Conservation (phyloP, 2,888 invertebrate species). For the Melolontha melolontha region DNA sequence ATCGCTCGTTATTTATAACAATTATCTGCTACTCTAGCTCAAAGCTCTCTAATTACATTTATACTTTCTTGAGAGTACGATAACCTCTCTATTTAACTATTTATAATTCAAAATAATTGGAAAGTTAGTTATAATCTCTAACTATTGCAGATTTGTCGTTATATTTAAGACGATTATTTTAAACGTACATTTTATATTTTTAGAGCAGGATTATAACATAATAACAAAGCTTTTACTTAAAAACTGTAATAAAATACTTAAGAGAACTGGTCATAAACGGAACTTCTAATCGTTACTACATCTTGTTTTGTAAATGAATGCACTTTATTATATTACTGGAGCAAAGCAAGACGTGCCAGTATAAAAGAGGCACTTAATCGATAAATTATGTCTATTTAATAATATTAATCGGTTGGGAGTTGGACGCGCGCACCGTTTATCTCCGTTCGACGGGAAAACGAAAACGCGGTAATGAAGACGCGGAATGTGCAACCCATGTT, state of each 20-base stretch:
- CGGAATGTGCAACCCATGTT: slow-evolving; percentile 40
- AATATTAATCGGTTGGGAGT: slow-evolving; percentile 41
- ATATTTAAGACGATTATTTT: too few species aligned
- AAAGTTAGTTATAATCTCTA: too few species aligned
- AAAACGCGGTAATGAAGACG: slow-evolving; percentile 42
- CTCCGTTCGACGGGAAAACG: slow-evolving; percentile 31
- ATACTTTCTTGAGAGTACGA: too few species aligned
- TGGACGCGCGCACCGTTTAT: slow-evolving; percentile 38
- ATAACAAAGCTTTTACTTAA: too few species aligned
- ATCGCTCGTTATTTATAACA: too few species aligned
- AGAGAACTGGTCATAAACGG: background rate
- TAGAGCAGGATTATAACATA: too few species aligned
- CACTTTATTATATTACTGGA: slow-evolving; percentile 33
- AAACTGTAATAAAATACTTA: background rate
- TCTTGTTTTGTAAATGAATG: slow-evolving; percentile 22
- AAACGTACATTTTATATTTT: too few species aligned
- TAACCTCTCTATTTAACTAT: too few species aligned
- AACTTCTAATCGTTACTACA: slow-evolving; percentile 29
- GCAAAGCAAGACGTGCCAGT: slow-evolving; percentile 24
- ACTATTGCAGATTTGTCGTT: too few species aligned
- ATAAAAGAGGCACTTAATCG: slow-evolving; percentile 39
- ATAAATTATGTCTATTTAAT: slow-evolving; percentile 45
- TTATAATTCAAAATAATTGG: too few species aligned
- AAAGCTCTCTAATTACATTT: too few species aligned
- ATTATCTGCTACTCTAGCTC: too few species aligned